Evolutionary conservation across 2,113 vertebrate species (phyloP).

Genomic region (Scatophagus argus): DNA sequence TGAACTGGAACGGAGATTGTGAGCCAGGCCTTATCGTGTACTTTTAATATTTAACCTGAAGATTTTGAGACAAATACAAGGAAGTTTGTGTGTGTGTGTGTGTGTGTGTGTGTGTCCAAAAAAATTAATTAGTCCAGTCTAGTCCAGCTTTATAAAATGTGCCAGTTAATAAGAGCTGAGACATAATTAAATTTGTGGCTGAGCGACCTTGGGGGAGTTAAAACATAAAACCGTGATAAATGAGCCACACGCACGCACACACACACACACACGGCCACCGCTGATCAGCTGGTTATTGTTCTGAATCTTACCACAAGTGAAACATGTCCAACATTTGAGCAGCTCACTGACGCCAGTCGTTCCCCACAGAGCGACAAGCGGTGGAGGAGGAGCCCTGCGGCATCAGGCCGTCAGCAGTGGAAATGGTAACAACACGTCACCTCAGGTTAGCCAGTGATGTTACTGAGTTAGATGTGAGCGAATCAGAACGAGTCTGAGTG

Average conservation of each 20-base stretch:
- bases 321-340: not conserved
- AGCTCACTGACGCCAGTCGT: too few relatives aligned
- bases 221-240: constrained; percentile 54
- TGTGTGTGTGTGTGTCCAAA: constrained; percentile 14
- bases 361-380: too few relatives aligned
- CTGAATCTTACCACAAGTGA: not conserved
- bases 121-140: constrained; percentile 43
- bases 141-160: constrained; percentile 40
- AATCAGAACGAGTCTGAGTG: too few relatives aligned
- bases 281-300: not conserved
- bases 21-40: too few relatives aligned
- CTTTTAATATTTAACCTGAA: too few relatives aligned
- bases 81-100: not conserved
- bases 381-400: too few relatives aligned
- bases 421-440: too few relatives aligned
- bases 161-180: constrained; percentile 53
- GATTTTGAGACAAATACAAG: not conserved
- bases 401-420: too few relatives aligned
- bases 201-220: constrained; percentile 53
- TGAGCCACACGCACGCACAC: constrained; percentile 15
- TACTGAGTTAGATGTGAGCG: too few relatives aligned
- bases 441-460: too few relatives aligned
- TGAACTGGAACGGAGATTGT: too few relatives aligned
- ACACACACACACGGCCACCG: not conserved
- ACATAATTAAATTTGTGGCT: constrained; percentile 57